Evolutionary conservation across 35 echinoderm and acorn worm genomes (phyloP).

Genomic region (Heliocidaris tuberculata): DNA sequence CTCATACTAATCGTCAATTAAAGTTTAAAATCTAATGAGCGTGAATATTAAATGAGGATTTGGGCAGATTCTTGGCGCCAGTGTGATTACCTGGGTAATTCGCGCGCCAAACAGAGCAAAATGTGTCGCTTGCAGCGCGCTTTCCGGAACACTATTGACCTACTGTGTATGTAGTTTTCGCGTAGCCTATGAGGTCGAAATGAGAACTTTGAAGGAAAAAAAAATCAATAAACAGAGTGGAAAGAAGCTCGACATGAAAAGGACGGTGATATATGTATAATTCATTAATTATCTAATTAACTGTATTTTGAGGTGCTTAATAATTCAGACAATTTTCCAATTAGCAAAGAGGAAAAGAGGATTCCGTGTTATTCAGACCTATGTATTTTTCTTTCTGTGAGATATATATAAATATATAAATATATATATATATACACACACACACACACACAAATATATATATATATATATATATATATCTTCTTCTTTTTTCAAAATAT

Average conservation of each 20-base stretch:
- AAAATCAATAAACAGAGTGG: too few relatives aligned
- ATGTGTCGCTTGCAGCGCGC: conserved; percentile 24
- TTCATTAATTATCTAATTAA: neutral
- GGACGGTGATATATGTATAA: neutral
- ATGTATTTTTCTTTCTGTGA: too few relatives aligned
- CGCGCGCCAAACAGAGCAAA: conserved; percentile 14
- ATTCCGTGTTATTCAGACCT: too few relatives aligned
- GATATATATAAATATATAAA: too few relatives aligned
- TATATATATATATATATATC: too few relatives aligned
- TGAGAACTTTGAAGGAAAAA: neutral
- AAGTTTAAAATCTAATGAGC: conserved; percentile 44
- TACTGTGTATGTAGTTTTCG: neutral
- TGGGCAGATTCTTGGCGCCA: neutral
- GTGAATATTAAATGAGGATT: neutral
- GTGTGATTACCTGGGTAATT: conserved; percentile 1
- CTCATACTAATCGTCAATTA: conserved; percentile 35
- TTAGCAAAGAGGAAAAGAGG: too few relatives aligned
- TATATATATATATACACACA: too few relatives aligned
- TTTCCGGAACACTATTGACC: neutral
- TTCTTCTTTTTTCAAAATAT: too few relatives aligned
- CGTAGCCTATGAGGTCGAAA: neutral
- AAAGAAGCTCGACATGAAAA: neutral
- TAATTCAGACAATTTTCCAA: too few relatives aligned
- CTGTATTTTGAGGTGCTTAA: neutral
- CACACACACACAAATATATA: too few relatives aligned